phyloP scores from a whole-genome alignment of 2,888 invertebrate genomes.

The Macrophya alboannulata region DNA sequence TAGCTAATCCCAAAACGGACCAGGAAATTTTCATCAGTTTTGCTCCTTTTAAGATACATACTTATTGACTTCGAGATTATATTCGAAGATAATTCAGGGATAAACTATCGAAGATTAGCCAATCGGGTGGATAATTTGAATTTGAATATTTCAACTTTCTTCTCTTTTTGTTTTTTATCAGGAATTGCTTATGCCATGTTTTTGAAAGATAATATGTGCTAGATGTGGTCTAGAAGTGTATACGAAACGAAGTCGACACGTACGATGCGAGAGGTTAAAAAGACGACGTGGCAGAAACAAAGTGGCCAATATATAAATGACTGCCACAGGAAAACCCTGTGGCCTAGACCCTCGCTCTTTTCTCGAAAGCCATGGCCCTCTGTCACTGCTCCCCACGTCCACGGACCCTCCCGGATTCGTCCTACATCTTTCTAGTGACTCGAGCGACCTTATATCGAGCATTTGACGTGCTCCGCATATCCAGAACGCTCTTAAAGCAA shows the following conservation, averaged over 20 bases:
- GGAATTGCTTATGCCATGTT: background rate
- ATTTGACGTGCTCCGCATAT: constrained; percentile 53
- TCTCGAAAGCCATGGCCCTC: constrained; percentile 14
- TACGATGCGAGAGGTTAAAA: constrained; percentile 24
- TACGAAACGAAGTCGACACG: constrained; percentile 50
- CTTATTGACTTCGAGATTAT: background rate
- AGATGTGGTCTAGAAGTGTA: background rate
- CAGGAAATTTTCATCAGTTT: background rate
- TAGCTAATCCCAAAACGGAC: background rate
- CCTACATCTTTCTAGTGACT: constrained; percentile 46
- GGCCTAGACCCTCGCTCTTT: constrained; percentile 23
- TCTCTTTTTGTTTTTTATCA: background rate
- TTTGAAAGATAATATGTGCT: background rate
- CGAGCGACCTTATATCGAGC: constrained; percentile 51
- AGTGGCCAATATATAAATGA: constrained; percentile 51
- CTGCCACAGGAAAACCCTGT: constrained; percentile 21
- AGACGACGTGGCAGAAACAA: constrained; percentile 47
- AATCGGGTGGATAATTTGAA: background rate
- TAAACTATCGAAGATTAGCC: background rate
- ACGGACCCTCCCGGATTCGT: constrained; percentile 28
- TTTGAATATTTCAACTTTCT: background rate
- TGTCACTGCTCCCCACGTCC: constrained; percentile 26
- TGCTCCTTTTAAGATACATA: background rate
- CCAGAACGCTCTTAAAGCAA: background rate
- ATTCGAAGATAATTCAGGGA: background rate